Percentiles rank a stretch among this genome's conserved stretches.
Evolutionary conservation across 2,797 vertebrate genomes (phyloP).

Genomic region (Lacerta agilis): DNA sequence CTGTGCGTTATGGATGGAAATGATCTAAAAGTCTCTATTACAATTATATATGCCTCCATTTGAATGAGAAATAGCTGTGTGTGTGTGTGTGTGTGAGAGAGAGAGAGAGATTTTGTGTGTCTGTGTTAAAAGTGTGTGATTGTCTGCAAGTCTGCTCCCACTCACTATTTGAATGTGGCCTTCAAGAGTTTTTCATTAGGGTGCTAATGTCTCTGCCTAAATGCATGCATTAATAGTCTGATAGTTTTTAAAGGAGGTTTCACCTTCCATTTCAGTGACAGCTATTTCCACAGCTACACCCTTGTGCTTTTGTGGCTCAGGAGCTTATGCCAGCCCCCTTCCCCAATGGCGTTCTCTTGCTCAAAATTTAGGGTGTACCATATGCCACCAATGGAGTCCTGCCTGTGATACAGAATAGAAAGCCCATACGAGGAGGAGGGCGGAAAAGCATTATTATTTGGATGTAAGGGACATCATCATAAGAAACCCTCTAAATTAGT

Average conservation of each 20-base stretch:
- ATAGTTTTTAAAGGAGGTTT: neutral
- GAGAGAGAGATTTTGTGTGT: neutral
- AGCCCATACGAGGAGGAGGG: conserved; percentile 31
- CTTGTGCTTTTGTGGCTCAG: neutral
- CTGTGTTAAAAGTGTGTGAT: neutral
- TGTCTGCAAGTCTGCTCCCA: neutral
- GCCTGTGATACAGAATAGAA: conserved; percentile 35
- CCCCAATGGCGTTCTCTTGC: neutral
- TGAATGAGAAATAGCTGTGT: neutral
- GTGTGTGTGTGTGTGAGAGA: too few relatives aligned
- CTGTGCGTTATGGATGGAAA: too few relatives aligned
- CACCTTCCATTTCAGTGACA: neutral
- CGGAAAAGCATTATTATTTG: conserved; percentile 29
- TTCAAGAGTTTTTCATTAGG: neutral
- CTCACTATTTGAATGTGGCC: neutral
- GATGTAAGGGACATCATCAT: conserved; percentile 40
- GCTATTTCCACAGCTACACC: neutral
- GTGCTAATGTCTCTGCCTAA: neutral
- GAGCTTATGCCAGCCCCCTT: neutral
- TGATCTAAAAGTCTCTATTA: too few relatives aligned
- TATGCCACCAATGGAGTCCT: neutral
- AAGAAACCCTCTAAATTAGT: conserved; percentile 54
- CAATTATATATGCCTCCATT: too few relatives aligned
- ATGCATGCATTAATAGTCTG: neutral
- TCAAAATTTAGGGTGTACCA: neutral